These are phyloP conservation scores for Asarcornis scutulata DNA, from an alignment of 2,113 vertebrate genomes.

Conservation along the genomic window DNA sequence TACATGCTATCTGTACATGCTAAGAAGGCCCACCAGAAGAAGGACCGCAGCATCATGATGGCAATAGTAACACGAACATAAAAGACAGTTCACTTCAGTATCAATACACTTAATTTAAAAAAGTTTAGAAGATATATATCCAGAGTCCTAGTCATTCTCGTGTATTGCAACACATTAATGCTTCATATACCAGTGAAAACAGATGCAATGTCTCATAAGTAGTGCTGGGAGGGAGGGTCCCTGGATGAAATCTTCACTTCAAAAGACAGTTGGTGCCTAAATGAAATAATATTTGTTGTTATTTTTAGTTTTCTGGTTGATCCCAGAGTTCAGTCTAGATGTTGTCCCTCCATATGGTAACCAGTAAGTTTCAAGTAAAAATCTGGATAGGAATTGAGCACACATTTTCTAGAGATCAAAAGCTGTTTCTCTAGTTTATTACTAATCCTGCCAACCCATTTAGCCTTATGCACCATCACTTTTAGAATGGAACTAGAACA, in stretches of 20 bases:
- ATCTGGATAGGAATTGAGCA: not conserved
- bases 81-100: not conserved
- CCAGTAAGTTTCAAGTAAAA: not conserved
- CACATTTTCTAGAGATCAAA: not conserved
- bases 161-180: not conserved
- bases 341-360: not conserved
- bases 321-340: not conserved
- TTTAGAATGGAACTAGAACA: not conserved
- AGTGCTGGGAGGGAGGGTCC: not conserved
- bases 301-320: not conserved
- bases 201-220: not conserved
- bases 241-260: not conserved
- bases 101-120: not conserved
- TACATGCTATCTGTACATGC: not conserved
- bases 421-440: not conserved
- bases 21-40: not conserved
- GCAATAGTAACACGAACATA: not conserved
- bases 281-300: not conserved
- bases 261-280: not conserved
- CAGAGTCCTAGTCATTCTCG: not conserved
- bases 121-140: not conserved
- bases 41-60: not conserved
- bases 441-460: not conserved
- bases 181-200: not conserved
- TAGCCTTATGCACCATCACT: not conserved